Percentiles rank a stretch among this genome's conserved stretches.
Evolutionary conservation across 2,888 invertebrate species (phyloP).

Genomic region (Scaptomyza caliginosa): DNA sequence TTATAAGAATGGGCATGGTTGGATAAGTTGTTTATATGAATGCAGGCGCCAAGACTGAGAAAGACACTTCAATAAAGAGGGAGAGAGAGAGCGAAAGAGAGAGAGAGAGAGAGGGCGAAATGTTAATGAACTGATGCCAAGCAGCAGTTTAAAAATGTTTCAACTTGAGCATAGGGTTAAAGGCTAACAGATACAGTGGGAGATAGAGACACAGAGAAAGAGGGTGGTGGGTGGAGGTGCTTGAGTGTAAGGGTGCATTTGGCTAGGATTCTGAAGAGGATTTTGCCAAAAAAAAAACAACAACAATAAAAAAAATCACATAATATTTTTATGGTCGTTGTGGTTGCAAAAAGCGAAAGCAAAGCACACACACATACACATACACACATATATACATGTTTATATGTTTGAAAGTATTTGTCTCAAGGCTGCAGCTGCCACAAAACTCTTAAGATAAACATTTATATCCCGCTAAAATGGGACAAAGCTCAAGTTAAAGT

Average conservation of each 20-base stretch:
- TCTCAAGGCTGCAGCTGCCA: conserved; percentile 50
- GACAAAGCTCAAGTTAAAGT: conserved; percentile 43
- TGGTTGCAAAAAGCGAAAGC: conserved; percentile 45
- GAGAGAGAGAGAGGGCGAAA: neutral
- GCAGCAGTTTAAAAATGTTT: conserved; percentile 8
- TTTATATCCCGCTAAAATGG: conserved; percentile 14
- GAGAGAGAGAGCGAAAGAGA: neutral
- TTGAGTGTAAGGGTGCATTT: neutral
- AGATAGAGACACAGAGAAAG: neutral
- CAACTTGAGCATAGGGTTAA: neutral
- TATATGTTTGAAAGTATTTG: conserved; percentile 5
- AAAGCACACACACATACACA: conserved; percentile 6
- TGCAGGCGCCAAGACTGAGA: conserved; percentile 8
- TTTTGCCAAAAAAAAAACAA: conserved; percentile 16
- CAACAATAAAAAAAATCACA: neutral
- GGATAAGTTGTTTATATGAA: conserved; percentile 21
- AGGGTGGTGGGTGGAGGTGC: neutral
- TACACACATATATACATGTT: conserved; percentile 3
- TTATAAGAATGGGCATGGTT: neutral
- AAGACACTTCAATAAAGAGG: neutral
- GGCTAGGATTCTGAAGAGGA: conserved; percentile 12
- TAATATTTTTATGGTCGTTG: conserved; percentile 33
- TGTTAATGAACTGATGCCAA: conserved; percentile 55
- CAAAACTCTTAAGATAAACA: conserved; percentile 7
- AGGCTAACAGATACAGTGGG: neutral